Percentiles rank a stretch among this genome's conserved stretches.
These are phyloP conservation scores for Drosophila nasuta DNA, from an alignment of 1,140 invertebrate genomes.

Conservation along the genomic window DNA sequence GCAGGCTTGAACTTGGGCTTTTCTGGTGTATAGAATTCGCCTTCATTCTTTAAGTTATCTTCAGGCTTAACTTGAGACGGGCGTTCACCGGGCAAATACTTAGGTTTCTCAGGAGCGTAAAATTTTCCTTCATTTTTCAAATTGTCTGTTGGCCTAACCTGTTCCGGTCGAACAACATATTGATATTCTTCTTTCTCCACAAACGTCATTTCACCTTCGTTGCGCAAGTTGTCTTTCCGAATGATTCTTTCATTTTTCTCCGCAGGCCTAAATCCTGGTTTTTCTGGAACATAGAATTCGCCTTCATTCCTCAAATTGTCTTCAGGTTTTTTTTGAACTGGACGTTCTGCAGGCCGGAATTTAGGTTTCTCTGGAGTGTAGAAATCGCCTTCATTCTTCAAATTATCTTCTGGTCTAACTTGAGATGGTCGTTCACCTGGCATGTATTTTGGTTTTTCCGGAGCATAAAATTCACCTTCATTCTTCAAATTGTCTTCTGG, in stretches of 20 bases:
- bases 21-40: conserved; percentile 87
- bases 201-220: conserved; percentile 85
- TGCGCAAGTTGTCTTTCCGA: conserved; percentile 85
- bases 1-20: conserved; percentile 86
- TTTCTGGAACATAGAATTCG: conserved; percentile 85
- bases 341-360: conserved; percentile 86
- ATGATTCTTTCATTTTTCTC: conserved; percentile 81
- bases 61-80: conserved; percentile 85
- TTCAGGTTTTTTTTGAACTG: conserved; percentile 86
- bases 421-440: conserved; percentile 42
- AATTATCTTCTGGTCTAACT: conserved; percentile 36
- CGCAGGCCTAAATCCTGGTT: conserved; percentile 66
- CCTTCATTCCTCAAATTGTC: conserved; percentile 87
- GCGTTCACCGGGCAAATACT: conserved; percentile 85
- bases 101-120: conserved; percentile 37
- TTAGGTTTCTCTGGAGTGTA: conserved; percentile 82
- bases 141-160: conserved; percentile 85
- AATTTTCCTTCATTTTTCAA: conserved; percentile 84
- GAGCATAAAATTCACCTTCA: conserved; percentile 87
- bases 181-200: conserved; percentile 86
- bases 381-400: conserved; percentile 47
- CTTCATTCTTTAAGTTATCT: conserved; percentile 88
- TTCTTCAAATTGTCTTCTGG: conserved; percentile 86
- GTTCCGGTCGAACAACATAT: conserved; percentile 85
- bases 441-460: conserved; percentile 30